Percentiles rank a stretch among this genome's conserved stretches.
Evolutionary conservation across 2,797 vertebrate genomes (phyloP).

Genomic region (Catamblyrhynchus diadema): DNA sequence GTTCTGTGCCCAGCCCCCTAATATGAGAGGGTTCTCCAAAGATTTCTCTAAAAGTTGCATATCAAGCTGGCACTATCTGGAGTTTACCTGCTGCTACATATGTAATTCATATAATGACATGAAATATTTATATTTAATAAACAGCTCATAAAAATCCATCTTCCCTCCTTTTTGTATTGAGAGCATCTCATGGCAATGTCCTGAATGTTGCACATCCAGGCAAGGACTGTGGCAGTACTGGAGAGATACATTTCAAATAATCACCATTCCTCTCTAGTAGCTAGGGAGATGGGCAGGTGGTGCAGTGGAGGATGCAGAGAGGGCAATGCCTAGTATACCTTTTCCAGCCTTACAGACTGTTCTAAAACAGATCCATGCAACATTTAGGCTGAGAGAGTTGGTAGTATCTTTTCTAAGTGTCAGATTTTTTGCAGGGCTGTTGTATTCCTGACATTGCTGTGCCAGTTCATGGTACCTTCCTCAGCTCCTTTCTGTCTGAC

Average conservation of each 20-base stretch:
- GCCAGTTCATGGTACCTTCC: neutral
- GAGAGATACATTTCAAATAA: neutral
- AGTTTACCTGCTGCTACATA: neutral
- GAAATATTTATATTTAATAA: slow-evolving; percentile 3
- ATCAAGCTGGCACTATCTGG: neutral
- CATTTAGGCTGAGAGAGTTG: neutral
- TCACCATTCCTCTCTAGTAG: neutral
- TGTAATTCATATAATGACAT: neutral
- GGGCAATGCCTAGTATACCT: neutral
- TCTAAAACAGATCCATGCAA: neutral
- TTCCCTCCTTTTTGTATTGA: neutral
- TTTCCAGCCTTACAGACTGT: neutral
- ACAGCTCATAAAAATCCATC: neutral
- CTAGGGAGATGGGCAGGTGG: neutral
- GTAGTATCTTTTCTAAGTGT: neutral
- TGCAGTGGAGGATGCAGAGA: neutral
- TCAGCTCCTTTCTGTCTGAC: neutral
- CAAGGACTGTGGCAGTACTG: neutral
- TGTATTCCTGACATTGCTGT: neutral
- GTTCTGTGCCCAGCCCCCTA: neutral
- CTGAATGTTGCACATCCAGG: neutral
- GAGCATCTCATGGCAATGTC: neutral
- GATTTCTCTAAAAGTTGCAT: neutral
- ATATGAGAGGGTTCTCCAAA: neutral
- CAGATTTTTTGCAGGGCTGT: neutral